A percentile compares a stretch with the other conserved stretches of the same genome.
These are phyloP conservation scores for Mormoops blainvillei DNA, from an alignment of 2,113 vertebrate species.

Conservation along the genomic window DNA sequence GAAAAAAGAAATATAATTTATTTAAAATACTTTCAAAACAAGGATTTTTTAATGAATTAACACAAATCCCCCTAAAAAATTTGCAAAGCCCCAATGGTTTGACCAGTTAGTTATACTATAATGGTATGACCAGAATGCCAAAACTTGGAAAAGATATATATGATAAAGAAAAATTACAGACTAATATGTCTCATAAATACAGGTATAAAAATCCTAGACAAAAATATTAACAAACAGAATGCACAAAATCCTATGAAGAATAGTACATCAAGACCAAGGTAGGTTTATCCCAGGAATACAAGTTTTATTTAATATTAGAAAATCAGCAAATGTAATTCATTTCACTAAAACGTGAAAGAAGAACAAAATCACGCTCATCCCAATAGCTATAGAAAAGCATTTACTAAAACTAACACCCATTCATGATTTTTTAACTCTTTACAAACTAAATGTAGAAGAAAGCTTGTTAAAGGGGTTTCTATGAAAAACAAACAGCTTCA, in stretches of 20 bases:
- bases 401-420: neutral
- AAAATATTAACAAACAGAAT: neutral
- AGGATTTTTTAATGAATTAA: neutral
- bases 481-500: neutral
- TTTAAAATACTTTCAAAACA: neutral
- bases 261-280: neutral
- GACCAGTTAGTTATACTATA: neutral
- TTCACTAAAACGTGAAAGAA: neutral
- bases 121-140: neutral
- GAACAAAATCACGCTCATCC: neutral
- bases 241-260: neutral
- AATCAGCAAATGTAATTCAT: neutral
- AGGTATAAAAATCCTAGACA: neutral
- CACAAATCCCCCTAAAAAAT: neutral
- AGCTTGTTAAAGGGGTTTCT: neutral
- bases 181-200: neutral
- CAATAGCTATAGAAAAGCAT: neutral
- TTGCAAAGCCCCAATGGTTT: neutral
- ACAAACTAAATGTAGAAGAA: neutral
- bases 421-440: neutral
- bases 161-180: neutral
- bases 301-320: neutral
- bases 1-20: neutral
- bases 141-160: neutral
- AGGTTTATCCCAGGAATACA: neutral